phyloP scores from a whole-genome alignment of 2,797 vertebrate species.

The Hephaestus fuliginosus region DNA sequence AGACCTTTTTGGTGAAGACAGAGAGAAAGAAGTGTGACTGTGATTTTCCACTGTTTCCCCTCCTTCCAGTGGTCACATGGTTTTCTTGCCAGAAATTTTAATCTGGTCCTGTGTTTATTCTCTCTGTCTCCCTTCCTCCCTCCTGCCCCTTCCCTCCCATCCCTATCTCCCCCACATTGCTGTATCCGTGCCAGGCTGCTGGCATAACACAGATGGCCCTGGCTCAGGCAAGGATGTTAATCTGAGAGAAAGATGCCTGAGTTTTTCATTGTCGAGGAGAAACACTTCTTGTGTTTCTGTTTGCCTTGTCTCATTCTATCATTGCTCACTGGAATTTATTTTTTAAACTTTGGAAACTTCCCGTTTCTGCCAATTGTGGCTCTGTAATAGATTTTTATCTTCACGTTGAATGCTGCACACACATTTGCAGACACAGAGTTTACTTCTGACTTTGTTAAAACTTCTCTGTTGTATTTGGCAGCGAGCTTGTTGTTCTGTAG shows the following conservation, averaged over 20 bases:
- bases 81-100: slow-evolving; percentile 66
- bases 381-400: slow-evolving; percentile 57
- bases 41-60: slow-evolving; percentile 68
- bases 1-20: slow-evolving; percentile 24
- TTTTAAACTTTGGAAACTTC: slow-evolving; percentile 59
- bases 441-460: slow-evolving; percentile 56
- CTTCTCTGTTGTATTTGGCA: slow-evolving; percentile 73
- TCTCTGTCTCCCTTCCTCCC: slow-evolving; percentile 20
- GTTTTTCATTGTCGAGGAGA: slow-evolving; percentile 53
- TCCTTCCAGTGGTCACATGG: slow-evolving; percentile 61
- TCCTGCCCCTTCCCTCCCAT: slow-evolving; percentile 27
- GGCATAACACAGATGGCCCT: slow-evolving; percentile 77
- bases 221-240: slow-evolving; percentile 73
- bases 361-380: slow-evolving; percentile 47
- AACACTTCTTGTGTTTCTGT: slow-evolving; percentile 50
- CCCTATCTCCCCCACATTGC: slow-evolving; percentile 64
- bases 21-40: slow-evolving; percentile 41
- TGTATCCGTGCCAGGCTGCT: slow-evolving; percentile 66
- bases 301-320: slow-evolving; percentile 32
- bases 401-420: slow-evolving; percentile 22
- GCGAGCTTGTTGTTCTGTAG: slow-evolving; percentile 60
- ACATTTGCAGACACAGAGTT: slow-evolving; percentile 38
- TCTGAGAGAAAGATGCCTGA: slow-evolving; percentile 64
- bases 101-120: slow-evolving; percentile 67
- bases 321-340: slow-evolving; percentile 33